Base-by-base conservation (phyloP, 2,113 vertebrate species). In the Cisticola juncidis region DNA sequence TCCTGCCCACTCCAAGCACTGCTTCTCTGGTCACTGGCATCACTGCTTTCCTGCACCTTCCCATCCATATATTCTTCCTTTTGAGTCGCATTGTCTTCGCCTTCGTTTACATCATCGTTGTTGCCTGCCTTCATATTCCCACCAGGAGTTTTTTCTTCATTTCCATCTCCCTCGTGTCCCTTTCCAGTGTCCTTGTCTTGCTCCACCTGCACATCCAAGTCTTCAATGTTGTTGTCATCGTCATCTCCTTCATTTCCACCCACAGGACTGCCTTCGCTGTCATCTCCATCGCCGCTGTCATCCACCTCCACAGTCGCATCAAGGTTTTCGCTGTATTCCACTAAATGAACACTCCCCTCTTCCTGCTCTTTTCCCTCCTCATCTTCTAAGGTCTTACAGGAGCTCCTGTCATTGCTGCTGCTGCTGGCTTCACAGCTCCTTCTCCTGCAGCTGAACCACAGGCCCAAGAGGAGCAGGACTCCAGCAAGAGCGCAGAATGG, bases 311-410 rank as follows among this genome's bases (percentile, higher is more conserved):
- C 5, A 10, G 15, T 24, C 28, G 24, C 16, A 26, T 19, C 40
- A 14, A 40, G 38, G 38, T 22, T n/a, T n/a, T 14, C 20, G 21
- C 19, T 20, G 6, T 13, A 12, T 56, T 21, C 51, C 38, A 21
- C 4, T 4, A 2, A 21, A 26, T n/a, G 29, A 8, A 11, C 1
- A 6, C 0, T 2, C 9, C n/a, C 70, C 6, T 26, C 38, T 33
- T 26, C 14, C 36, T 33, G 3, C 26, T 35, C 18, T 21, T 28
- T 28, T 28, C 13, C 33, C 3, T 1, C 22, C 53, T 57, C 7
- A 0, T 47, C n/a, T 60, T 11, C 12, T 6, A 60, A 9, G n/a
- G 26, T 31, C 11, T 31, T 9, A 6, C 26, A 23, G 15, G 20
- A 74, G 11, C 8, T 31, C 42, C 14, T 14, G 20, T 36, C 33